Percentiles rank a stretch among this genome's conserved stretches.
Evolutionary conservation across 2,888 invertebrate genomes (phyloP).

Genomic region (Drosophila diplacantha): DNA sequence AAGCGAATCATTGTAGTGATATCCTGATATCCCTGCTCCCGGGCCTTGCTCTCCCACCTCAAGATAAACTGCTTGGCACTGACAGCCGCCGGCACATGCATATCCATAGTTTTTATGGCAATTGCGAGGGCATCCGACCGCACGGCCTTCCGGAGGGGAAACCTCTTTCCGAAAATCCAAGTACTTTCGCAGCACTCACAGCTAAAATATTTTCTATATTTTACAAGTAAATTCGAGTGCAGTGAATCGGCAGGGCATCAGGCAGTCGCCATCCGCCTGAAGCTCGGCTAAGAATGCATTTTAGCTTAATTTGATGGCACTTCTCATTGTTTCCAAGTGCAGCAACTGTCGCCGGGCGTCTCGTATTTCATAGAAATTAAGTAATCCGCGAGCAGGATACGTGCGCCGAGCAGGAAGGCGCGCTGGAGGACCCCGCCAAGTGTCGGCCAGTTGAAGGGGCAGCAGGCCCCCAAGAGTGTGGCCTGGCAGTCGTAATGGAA

Average conservation of each 20-base stretch:
- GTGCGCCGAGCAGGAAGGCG: neutral
- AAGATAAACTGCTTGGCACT: slow-evolving; percentile 37
- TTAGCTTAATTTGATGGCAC: slow-evolving; percentile 63
- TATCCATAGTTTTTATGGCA: slow-evolving; percentile 38
- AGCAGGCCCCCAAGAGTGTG: slow-evolving; percentile 18
- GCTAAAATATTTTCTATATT: neutral
- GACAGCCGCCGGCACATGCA: slow-evolving; percentile 36
- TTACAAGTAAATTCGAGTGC: neutral
- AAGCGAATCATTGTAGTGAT: slow-evolving; percentile 55
- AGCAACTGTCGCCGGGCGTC: slow-evolving; percentile 41
- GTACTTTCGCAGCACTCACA: neutral
- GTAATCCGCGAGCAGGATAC: slow-evolving; percentile 46
- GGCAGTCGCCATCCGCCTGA: neutral
- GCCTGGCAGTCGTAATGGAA: slow-evolving; percentile 60
- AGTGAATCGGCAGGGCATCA: slow-evolving; percentile 8
- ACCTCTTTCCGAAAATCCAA: neutral
- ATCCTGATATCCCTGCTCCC: slow-evolving; percentile 38
- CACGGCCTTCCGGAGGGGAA: neutral
- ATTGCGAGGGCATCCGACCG: slow-evolving; percentile 16
- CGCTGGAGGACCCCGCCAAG: slow-evolving; percentile 2
- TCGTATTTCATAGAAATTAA: slow-evolving; percentile 64
- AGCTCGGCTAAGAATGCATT: slow-evolving; percentile 53
- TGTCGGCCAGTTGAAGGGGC: slow-evolving; percentile 41
- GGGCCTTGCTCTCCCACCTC: slow-evolving; percentile 9
- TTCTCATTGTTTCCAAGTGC: slow-evolving; percentile 39